Conservation (phyloP, 2,797 vertebrate species). For the Xenops minutus region DNA sequence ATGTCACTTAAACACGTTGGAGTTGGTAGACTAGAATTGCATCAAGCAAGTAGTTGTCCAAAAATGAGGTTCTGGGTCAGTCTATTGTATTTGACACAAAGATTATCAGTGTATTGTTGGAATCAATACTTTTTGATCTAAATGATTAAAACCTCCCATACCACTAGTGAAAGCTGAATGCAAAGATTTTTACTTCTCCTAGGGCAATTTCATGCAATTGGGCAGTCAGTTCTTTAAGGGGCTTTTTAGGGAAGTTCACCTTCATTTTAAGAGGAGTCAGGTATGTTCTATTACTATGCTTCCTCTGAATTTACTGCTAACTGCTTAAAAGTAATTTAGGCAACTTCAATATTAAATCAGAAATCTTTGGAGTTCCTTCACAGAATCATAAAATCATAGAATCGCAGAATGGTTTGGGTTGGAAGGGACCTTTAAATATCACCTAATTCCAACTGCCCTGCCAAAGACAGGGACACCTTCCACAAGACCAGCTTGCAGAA, state of each 20-base stretch:
- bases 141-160: background rate
- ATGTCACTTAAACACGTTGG: accelerated
- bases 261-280: background rate
- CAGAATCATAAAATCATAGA: background rate
- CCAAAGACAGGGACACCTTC: background rate
- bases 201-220: background rate
- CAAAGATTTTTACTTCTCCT: background rate
- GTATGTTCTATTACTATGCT: background rate
- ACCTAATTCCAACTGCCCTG: background rate
- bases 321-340: background rate
- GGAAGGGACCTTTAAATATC: background rate
- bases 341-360: background rate
- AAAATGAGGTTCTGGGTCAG: background rate
- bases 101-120: background rate
- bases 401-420: background rate
- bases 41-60: background rate
- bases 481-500: background rate
- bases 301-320: background rate
- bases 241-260: background rate
- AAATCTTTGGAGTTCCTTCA: background rate
- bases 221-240: background rate
- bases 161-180: background rate
- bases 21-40: background rate
- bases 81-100: background rate
- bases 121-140: background rate